These are phyloP conservation scores for Parazoanthus swiftii DNA, from an alignment of 92 coral and sea anemone species.

Conservation along the genomic window DNA sequence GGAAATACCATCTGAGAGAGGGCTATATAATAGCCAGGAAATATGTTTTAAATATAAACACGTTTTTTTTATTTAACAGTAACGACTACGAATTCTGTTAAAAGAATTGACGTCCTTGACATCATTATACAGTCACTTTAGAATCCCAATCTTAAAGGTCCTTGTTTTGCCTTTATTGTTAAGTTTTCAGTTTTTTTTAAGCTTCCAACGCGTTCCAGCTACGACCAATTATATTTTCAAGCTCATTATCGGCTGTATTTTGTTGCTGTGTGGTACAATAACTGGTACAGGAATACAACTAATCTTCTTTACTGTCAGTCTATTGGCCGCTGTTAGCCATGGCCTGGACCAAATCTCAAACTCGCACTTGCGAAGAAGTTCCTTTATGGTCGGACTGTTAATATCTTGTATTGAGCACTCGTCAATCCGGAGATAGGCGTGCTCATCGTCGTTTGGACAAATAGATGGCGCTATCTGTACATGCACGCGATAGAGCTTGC, in stretches of 20 bases:
- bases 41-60: too few relatives aligned
- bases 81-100: too few relatives aligned
- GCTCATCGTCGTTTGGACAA: conserved; percentile 39
- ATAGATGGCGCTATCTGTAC: conserved; percentile 44
- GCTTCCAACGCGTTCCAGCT: too few relatives aligned
- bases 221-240: neutral
- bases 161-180: too few relatives aligned
- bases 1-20: too few relatives aligned
- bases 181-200: too few relatives aligned
- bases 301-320: conserved; percentile 32
- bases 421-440: conserved; percentile 17
- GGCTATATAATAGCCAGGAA: too few relatives aligned
- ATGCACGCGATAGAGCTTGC: conserved; percentile 16
- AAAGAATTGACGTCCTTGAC: too few relatives aligned
- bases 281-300: conserved; percentile 6
- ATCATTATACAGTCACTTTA: too few relatives aligned
- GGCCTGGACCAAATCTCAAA: conserved; percentile 41
- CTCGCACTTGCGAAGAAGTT: conserved; percentile 37
- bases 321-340: neutral
- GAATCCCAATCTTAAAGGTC: too few relatives aligned
- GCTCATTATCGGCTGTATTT: conserved; percentile 8
- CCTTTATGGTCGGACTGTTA: neutral
- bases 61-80: too few relatives aligned
- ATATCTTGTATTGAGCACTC: conserved; percentile 39
- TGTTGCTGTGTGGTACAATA: neutral